phyloP scores from a whole-genome alignment of 2,888 invertebrate genomes.

The Steinernema carpocapsae region DNA sequence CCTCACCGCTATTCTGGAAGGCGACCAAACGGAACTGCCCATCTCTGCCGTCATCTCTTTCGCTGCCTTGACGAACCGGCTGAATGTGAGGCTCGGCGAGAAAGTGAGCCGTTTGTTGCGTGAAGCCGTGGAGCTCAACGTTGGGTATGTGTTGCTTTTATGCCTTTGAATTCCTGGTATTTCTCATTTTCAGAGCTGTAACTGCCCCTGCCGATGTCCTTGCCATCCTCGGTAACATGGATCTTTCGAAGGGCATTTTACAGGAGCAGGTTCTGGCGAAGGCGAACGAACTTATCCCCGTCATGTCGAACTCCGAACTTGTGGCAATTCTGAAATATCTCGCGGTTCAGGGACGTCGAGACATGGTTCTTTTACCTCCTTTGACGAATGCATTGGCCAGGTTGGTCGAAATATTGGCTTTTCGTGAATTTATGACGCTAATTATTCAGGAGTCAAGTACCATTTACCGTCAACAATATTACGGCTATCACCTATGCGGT shows the following conservation, averaged over 20 bases:
- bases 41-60: not conserved
- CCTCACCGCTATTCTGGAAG: not conserved
- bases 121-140: not conserved
- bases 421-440: not conserved
- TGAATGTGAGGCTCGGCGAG: not conserved
- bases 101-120: not conserved
- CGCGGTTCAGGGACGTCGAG: not conserved
- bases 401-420: not conserved
- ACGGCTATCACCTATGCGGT: not conserved
- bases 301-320: not conserved
- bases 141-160: not conserved
- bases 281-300: not conserved
- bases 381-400: not conserved
- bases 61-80: not conserved
- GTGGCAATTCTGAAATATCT: not conserved
- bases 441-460: not conserved
- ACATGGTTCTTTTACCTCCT: not conserved
- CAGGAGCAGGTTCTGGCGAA: not conserved
- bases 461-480: not conserved
- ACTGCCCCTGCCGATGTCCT: not conserved
- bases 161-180: not conserved
- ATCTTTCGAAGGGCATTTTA: not conserved
- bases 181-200: not conserved
- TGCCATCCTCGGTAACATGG: not conserved
- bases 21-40: not conserved